phyloP scores from a whole-genome alignment of 2,797 vertebrate species.

The Florisuga fusca region DNA sequence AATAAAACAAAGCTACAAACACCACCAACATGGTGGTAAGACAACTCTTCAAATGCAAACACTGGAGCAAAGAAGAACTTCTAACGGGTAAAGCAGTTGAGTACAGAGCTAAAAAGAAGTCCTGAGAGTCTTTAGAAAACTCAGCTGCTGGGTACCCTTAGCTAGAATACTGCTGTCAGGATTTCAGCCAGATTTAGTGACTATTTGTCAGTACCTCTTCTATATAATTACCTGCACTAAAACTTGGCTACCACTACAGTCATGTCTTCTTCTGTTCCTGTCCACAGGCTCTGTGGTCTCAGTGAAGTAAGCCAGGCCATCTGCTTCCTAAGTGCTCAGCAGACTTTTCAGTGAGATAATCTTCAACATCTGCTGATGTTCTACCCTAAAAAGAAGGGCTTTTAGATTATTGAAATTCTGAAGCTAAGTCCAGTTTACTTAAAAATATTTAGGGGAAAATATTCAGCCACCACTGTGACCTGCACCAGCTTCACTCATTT shows the following conservation, averaged over 20 bases:
- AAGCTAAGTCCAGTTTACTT: not conserved
- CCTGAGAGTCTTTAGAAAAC: not conserved
- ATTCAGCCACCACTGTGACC: not conserved
- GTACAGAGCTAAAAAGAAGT: not conserved
- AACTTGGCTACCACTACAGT: not conserved
- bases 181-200: not conserved
- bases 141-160: not conserved
- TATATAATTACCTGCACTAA: not conserved
- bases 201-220: not conserved
- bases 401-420: not conserved
- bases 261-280: not conserved
- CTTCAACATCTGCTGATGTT: not conserved
- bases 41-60: conserved; percentile 12
- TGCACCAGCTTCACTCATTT: not conserved
- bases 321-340: not conserved
- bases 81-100: not conserved
- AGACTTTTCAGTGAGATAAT: not conserved
- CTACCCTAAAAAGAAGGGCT: not conserved
- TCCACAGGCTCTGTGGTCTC: not conserved
- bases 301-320: not conserved
- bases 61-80: conserved; percentile 3
- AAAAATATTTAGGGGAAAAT: not conserved
- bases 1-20: conserved; percentile 20
- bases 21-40: conserved; percentile 31
- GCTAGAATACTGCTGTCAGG: not conserved